These are phyloP conservation scores for Perizoma flavofasciatum DNA, from an alignment of 2,888 invertebrate genomes.

Conservation along the genomic window DNA sequence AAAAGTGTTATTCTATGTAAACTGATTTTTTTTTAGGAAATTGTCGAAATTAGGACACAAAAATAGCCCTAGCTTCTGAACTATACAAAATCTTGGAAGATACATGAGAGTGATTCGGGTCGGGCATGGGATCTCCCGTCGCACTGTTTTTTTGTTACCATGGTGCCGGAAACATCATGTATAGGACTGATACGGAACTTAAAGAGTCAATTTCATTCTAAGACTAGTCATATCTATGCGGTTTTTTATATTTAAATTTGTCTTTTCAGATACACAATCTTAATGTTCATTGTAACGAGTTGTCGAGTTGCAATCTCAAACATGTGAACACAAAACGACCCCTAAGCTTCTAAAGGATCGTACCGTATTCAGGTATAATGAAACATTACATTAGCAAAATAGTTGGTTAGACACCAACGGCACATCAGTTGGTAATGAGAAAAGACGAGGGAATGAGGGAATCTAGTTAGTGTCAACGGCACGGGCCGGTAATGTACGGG, in stretches of 20 bases:
- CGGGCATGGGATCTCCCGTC: no score
- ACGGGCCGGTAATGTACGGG: constrained; percentile 49
- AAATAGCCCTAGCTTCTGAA: no score
- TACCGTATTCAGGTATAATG: constrained; percentile 22
- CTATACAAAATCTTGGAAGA: no score
- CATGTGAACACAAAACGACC: constrained; percentile 11
- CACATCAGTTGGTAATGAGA: constrained; percentile 36
- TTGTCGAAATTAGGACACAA: no score
- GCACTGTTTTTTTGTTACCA: no score
- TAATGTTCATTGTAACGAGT: constrained; percentile 1
- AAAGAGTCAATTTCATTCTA: background rate
- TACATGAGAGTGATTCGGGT: no score
- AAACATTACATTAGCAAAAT: constrained; percentile 31
- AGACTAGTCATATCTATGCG: constrained; percentile 13
- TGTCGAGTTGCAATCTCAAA: constrained; percentile 14
- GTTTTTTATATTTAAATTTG: background rate
- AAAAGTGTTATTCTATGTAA: no score
- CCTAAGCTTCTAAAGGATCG: constrained; percentile 7
- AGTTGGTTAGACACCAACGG: constrained; percentile 28
- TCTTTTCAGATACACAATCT: background rate
- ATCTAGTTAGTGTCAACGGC: constrained; percentile 53
- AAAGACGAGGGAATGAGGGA: constrained; percentile 40
- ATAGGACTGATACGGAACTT: no score
- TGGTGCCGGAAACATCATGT: no score
- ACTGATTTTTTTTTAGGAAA: no score